Percentiles rank a stretch among this genome's conserved stretches.
phyloP scores from a whole-genome alignment of 2,888 invertebrate genomes.

The Philereme vetulata region DNA sequence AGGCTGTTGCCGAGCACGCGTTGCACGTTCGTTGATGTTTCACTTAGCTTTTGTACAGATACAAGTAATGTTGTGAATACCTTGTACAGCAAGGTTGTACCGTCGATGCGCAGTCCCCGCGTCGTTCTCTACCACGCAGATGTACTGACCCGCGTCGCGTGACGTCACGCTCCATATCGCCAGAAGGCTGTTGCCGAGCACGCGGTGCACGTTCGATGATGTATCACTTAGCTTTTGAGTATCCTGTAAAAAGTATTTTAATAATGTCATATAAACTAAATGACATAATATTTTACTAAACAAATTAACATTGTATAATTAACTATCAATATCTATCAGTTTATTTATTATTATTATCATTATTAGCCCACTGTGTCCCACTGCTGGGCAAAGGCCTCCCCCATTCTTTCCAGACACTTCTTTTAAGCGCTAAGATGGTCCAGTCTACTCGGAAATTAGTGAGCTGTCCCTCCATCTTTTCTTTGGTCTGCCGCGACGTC shows the following conservation, averaged over 20 bases:
- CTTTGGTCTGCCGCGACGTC: too few species aligned
- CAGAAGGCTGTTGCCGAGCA: conserved; percentile 65
- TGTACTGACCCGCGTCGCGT: conserved; percentile 82
- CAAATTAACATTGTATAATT: too few species aligned
- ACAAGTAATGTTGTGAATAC: conserved; percentile 41
- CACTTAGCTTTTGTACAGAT: conserved; percentile 56
- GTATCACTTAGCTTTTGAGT: conserved; percentile 55
- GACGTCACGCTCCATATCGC: conserved; percentile 70
- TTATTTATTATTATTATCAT: too few species aligned
- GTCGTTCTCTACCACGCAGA: conserved; percentile 82
- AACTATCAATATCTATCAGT: too few species aligned
- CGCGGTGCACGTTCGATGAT: conserved; percentile 58
- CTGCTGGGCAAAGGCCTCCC: too few species aligned
- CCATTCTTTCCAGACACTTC: too few species aligned
- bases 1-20: conserved; percentile 64
- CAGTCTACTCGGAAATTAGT: too few species aligned
- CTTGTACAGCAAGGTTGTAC: conserved; percentile 64
- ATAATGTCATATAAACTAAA: too few species aligned
- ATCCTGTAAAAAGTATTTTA: conserved; percentile 49
- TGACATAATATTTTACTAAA: too few species aligned
- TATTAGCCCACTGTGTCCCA: too few species aligned
- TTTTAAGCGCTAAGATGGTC: too few species aligned
- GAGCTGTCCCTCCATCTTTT: too few species aligned
- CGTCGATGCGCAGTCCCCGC: conserved; percentile 74
- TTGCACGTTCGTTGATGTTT: conserved; percentile 55